phyloP scores from a whole-genome alignment of 2,113 vertebrate species.

The Ovis canadensis region DNA sequence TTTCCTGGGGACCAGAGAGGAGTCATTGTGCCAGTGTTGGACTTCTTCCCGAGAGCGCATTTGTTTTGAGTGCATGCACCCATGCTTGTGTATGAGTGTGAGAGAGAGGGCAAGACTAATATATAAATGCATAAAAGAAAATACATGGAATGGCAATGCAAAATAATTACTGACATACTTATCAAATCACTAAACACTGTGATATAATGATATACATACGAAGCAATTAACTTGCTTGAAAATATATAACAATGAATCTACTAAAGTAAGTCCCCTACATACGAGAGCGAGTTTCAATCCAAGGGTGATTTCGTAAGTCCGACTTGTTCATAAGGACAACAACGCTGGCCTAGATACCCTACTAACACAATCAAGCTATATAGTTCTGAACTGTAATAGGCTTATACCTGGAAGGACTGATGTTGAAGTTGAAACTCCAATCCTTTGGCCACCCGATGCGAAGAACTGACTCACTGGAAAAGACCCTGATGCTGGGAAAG shows the following conservation, averaged over 20 bases:
- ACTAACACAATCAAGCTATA: not conserved
- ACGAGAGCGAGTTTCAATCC: not conserved
- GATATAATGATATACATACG: not conserved
- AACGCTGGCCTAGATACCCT: not conserved
- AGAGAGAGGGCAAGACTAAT: not conserved
- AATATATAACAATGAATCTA: not conserved
- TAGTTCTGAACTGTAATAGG: not conserved
- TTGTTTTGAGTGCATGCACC: not conserved
- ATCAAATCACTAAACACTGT: not conserved
- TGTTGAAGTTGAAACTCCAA: not conserved
- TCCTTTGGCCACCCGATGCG: not conserved
- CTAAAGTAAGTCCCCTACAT: not conserved
- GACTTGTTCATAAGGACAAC: not conserved
- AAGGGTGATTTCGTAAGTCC: not conserved
- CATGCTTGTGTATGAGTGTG: not conserved
- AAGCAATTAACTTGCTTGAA: not conserved
- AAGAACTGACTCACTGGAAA: not conserved
- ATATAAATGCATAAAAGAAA: not conserved
- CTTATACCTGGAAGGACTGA: not conserved
- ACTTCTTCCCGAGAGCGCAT: not conserved
- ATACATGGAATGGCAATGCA: not conserved
- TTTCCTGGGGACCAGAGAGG: not conserved
- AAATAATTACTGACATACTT: not conserved
- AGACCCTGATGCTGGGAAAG: not conserved
- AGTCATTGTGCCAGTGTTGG: not conserved